Percentiles rank a stretch among this genome's conserved stretches.
These are phyloP conservation scores for Slavum lentiscoides DNA, from an alignment of 2,888 invertebrate species.

Conservation along the genomic window DNA sequence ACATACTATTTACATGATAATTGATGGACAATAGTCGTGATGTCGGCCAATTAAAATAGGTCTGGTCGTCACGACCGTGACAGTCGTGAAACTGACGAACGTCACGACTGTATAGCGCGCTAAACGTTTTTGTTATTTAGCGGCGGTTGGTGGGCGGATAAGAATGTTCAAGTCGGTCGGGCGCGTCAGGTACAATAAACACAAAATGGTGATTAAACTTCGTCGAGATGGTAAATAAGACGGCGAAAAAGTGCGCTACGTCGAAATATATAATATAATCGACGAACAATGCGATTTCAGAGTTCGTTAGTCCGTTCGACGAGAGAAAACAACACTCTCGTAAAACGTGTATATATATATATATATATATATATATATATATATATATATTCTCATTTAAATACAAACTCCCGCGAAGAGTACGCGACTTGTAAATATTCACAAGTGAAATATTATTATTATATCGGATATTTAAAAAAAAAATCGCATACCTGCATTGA, in stretches of 20 bases:
- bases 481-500: no score
- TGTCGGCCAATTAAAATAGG: constrained; percentile 37
- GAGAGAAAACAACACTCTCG: no score
- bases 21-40: constrained; percentile 24
- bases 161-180: constrained; percentile 6
- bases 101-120: constrained; percentile 22
- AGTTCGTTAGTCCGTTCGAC: not conserved
- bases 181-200: not conserved
- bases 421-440: not conserved
- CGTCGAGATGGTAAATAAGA: not conserved
- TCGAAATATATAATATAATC: not conserved
- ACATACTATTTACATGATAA: not conserved
- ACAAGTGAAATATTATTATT: not conserved
- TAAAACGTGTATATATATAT: not conserved
- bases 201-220: not conserved
- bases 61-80: constrained; percentile 36
- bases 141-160: not conserved
- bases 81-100: constrained; percentile 34
- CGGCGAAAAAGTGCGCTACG: not conserved
- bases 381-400: no score
- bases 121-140: constrained; percentile 33
- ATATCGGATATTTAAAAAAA: no score
- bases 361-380: not conserved
- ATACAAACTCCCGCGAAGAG: not conserved
- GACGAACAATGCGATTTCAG: not conserved